Conservation (phyloP, 2,888 invertebrate species). For the Chrysina gloriosa region DNA sequence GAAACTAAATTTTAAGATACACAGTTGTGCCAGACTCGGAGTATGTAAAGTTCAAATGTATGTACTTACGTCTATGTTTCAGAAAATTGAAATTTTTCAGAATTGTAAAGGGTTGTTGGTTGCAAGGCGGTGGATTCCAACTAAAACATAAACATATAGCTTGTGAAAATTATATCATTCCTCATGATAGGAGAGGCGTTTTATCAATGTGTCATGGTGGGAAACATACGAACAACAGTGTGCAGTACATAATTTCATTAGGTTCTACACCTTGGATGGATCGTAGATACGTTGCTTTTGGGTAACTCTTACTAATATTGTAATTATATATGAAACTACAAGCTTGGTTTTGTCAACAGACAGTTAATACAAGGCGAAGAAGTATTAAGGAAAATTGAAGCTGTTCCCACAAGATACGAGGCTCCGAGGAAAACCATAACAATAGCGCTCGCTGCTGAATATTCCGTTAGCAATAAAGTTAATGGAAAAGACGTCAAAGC, state of each 20-base stretch:
- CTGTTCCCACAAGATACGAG: conserved; percentile 73
- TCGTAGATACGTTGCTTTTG: conserved; percentile 78
- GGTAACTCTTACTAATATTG: conserved; percentile 64
- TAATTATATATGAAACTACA: too few species aligned
- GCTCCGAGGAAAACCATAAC: conserved; percentile 64
- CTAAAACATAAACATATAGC: conserved; percentile 63
- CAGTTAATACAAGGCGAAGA: conserved; percentile 76
- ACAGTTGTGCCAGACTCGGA: too few species aligned
- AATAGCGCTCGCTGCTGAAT: conserved; percentile 58
- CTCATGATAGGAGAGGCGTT: conserved; percentile 75
- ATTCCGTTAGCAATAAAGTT: conserved; percentile 45
- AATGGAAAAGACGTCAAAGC: conserved; percentile 31
- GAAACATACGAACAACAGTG: conserved; percentile 73
- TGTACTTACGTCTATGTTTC: too few species aligned
- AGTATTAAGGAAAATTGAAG: conserved; percentile 72
- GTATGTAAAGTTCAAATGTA: too few species aligned
- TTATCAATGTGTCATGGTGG: conserved; percentile 80
- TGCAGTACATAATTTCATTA: conserved; percentile 77
- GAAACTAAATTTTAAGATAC: too few species aligned
- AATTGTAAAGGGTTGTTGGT: conserved; percentile 77
- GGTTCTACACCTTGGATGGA: conserved; percentile 79
- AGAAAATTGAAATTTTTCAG: conserved; percentile 59
- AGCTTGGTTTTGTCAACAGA: too few species aligned
- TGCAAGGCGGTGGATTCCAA: conserved; percentile 74
- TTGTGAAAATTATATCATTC: conserved; percentile 77